These are phyloP conservation scores for Maniola jurtina DNA, from an alignment of 1,140 invertebrate genomes.

Conservation along the genomic window DNA sequence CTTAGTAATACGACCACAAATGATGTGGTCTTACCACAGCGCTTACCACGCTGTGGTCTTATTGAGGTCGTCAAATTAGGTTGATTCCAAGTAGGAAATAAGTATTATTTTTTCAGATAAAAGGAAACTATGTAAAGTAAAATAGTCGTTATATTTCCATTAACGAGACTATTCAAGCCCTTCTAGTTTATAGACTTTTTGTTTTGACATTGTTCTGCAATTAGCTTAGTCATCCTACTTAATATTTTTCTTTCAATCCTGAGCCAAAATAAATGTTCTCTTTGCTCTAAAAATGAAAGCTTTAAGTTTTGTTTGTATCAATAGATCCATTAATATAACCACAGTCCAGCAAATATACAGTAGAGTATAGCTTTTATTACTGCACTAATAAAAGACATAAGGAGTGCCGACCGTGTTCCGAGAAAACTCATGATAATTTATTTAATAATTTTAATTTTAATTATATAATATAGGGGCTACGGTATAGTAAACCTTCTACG, in stretches of 20 bases:
- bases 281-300: slow-evolving; percentile 8
- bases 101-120: no score
- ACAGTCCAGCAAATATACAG: background rate
- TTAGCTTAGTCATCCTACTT: slow-evolving; percentile 2
- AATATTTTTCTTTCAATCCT: background rate
- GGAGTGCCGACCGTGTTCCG: no score
- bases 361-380: background rate
- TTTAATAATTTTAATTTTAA: no score
- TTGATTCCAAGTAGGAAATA: no score
- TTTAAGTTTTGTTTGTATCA: slow-evolving; percentile 10
- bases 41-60: no score
- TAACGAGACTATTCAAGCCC: background rate
- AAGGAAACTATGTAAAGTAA: no score
- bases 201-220: background rate
- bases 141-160: background rate
- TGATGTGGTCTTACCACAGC: no score
- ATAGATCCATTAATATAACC: slow-evolving; percentile 4
- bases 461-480: no score
- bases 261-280: slow-evolving; percentile 1
- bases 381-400: background rate
- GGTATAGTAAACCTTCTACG: no score
- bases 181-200: background rate
- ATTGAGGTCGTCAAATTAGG: no score
- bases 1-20: no score
- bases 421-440: no score